Conservation (phyloP, 2,888 invertebrate species). For the Cryptocheilus praepositus region DNA sequence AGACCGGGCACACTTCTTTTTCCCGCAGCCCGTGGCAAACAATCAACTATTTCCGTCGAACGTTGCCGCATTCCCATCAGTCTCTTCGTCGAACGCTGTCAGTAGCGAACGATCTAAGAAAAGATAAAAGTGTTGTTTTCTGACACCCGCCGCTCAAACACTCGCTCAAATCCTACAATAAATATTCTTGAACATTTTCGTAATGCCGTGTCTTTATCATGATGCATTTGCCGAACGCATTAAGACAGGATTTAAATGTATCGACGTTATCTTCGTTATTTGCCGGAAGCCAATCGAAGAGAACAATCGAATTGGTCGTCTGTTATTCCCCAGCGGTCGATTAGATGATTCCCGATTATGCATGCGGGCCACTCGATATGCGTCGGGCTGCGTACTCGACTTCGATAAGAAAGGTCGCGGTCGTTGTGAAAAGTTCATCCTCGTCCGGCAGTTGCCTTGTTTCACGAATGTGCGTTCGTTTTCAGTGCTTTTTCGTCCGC, state of each 20-base stretch:
- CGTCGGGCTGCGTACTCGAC: conserved; percentile 23
- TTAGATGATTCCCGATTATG: conserved; percentile 40
- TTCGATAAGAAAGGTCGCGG: conserved; percentile 56
- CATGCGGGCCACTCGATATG: conserved; percentile 36
- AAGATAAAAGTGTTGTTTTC: conserved; percentile 22
- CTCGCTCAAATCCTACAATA: too few relatives aligned
- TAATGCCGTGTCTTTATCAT: too few relatives aligned
- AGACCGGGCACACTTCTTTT: conserved; percentile 1
- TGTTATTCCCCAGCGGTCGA: neutral
- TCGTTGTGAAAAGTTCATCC: conserved; percentile 47
- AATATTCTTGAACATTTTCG: too few relatives aligned
- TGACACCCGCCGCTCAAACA: too few relatives aligned
- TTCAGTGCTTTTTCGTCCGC: too few relatives aligned
- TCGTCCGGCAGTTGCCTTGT: neutral
- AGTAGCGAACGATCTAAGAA: conserved; percentile 34
- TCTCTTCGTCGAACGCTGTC: conserved; percentile 28
- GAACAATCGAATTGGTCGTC: neutral
- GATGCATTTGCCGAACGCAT: too few relatives aligned
- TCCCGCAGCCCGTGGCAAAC: conserved; percentile 23
- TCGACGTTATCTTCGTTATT: neutral
- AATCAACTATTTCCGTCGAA: conserved; percentile 54
- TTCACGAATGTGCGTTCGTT: neutral
- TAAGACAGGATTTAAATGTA: neutral
- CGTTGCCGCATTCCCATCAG: conserved; percentile 40
- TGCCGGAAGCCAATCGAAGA: conserved; percentile 2